These are phyloP conservation scores for Acanthornis magna DNA, from an alignment of 2,797 vertebrate species.

Conservation along the genomic window DNA sequence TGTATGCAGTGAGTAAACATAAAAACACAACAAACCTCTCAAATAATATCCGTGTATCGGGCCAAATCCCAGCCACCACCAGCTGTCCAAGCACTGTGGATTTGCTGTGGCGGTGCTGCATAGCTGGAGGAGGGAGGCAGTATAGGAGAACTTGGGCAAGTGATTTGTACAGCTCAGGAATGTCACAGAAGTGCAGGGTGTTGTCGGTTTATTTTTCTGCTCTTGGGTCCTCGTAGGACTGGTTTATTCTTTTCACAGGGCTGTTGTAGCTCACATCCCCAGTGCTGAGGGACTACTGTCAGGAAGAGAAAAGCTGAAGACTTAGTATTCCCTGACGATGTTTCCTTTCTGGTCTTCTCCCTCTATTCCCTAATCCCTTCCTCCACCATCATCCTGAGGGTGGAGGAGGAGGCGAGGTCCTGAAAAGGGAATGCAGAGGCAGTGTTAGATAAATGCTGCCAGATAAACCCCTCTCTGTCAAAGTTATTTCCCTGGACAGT, in stretches of 20 bases:
- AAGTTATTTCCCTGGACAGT: constrained; percentile 63
- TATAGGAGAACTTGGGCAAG: not conserved
- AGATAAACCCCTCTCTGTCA: constrained; percentile 57
- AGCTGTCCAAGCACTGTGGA: constrained; percentile 30
- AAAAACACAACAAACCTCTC: constrained; percentile 19
- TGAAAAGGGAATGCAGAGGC: constrained; percentile 42
- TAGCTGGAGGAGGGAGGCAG: constrained; percentile 20
- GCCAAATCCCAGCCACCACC: constrained; percentile 23
- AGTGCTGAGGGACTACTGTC: constrained; percentile 40
- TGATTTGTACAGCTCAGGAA: constrained; percentile 40
- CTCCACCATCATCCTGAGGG: constrained; percentile 4
- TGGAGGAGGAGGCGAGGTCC: constrained; percentile 53
- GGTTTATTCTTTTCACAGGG: constrained; percentile 37
- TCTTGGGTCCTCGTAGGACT: not conserved
- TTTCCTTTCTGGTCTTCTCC: constrained; percentile 35
- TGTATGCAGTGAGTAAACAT: constrained; percentile 18
- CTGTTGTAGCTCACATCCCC: not conserved
- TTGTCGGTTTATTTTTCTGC: constrained; percentile 25
- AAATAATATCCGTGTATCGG: not conserved
- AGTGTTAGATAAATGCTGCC: constrained; percentile 53
- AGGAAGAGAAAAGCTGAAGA: constrained; percentile 53
- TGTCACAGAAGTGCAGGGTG: constrained; percentile 25
- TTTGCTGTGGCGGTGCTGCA: not conserved
- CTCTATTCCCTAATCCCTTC: constrained; percentile 32
- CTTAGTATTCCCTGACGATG: constrained; percentile 20